Base-by-base conservation (phyloP, 64 coral and sea anemone genomes). In the Pocillopora damicornis region DNA sequence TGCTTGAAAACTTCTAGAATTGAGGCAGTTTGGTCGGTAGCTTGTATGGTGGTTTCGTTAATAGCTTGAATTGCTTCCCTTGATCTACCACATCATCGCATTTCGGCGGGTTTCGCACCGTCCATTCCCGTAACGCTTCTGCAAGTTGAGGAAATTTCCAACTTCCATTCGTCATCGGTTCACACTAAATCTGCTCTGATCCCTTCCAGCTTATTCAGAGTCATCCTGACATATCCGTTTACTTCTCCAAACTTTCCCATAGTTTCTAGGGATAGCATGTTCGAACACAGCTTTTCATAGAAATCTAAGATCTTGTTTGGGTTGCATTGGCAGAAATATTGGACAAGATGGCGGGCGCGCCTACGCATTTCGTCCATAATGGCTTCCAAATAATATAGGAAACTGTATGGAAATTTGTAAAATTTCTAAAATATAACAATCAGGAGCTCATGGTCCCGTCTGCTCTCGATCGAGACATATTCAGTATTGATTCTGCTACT, bases 71-170 rank as follows among this genome's bases (percentile, higher is more conserved):
- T n/a, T n/a, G n/a, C n/a, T 58, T 68, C 37, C 80, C 77, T 23
- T 75, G 74, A 34, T 75, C 15, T 18, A 8, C 35, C 35, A 18
- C 36, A 42, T 76, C 75, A 14, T 86, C 74, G 12, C 25, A 18
- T 63, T 63, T 75, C 38, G 76, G 26, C 18, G 87, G 91, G 74
- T 93, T 93, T 25, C 80, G 63, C 20, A 89, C 87, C 68, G 73
- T 78, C 91, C 87, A 85, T 34, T 93, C 89, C 4, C 74, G 73
- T 8, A 93, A 45, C 23, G 87, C 79, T 67, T 93, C 87, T 17
- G 86, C 60, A 20, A 93, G 61, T 15, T 89, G 78, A 1, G 61
- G 81, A 59, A 93, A 89, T 9, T 59, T 65, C 89, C 81, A 91
- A 6, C 51, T 91, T 79, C 89, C 74, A 86, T 23, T 82, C 35